Evolutionary conservation across 2,888 invertebrate genomes (phyloP).

Genomic region (Acrocyrtus sp.): DNA sequence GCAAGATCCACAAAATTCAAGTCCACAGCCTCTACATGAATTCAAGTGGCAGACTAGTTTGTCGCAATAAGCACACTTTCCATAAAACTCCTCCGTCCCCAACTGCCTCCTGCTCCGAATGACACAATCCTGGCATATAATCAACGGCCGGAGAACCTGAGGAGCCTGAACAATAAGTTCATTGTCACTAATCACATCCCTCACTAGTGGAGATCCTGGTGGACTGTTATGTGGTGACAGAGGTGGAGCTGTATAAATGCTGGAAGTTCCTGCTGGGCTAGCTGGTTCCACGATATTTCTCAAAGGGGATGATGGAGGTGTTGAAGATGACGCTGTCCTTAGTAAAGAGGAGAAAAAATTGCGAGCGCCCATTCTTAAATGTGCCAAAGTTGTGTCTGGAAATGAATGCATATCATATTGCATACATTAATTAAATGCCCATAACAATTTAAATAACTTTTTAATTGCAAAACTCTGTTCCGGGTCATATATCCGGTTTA

Average conservation of each 20-base stretch:
- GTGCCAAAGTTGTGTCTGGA: conserved; percentile 57
- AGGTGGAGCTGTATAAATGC: no score
- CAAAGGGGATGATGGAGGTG: no score
- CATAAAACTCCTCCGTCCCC: conserved; percentile 27
- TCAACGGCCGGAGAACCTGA: not conserved
- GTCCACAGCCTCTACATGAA: conserved; percentile 44
- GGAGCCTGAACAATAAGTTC: conserved; percentile 12
- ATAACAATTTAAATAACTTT: no score
- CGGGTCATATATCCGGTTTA: no score
- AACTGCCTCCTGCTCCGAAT: not conserved
- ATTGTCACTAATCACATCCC: conserved; percentile 34
- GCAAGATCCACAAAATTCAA: conserved; percentile 52
- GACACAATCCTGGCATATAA: conserved; percentile 43
- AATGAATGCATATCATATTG: no score
- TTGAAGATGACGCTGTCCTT: not conserved
- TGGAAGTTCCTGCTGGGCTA: not conserved
- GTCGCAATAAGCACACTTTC: conserved; percentile 55
- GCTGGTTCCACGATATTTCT: not conserved
- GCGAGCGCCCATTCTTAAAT: conserved; percentile 53
- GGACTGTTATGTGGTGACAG: conserved; percentile 10
- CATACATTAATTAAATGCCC: no score
- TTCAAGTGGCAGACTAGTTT: conserved; percentile 57
- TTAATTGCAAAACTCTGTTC: no score
- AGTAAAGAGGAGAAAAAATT: conserved; percentile 44
- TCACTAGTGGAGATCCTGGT: conserved; percentile 26